phyloP scores from a whole-genome alignment of 2,113 vertebrate species.

The Crotalus viridis region DNA sequence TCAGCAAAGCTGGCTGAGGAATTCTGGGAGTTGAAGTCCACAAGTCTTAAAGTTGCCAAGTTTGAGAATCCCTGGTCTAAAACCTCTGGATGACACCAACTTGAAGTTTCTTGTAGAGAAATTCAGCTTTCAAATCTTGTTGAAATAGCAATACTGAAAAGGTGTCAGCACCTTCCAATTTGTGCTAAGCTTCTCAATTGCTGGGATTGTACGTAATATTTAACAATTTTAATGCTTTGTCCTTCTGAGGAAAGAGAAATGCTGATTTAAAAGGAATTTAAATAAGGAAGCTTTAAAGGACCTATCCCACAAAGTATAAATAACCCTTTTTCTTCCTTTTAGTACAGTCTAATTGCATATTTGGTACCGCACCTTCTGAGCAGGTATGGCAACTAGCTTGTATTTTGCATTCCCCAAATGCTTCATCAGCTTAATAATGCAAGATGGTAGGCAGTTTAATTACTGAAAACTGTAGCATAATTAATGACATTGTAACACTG shows the following conservation, averaged over 20 bases:
- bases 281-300: background rate
- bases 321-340: slow-evolving; percentile 1
- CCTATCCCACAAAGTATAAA: background rate
- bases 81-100: background rate
- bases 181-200: background rate
- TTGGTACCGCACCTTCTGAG: slow-evolving; percentile 12
- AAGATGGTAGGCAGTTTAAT: slow-evolving; percentile 34
- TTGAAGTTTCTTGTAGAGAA: background rate
- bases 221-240: background rate
- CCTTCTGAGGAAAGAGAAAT: background rate
- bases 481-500: slow-evolving; percentile 25
- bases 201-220: background rate
- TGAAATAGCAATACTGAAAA: background rate
- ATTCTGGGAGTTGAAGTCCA: too few relatives aligned
- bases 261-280: background rate
- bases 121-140: background rate
- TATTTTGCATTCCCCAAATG: background rate
- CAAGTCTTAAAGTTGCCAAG: too few relatives aligned
- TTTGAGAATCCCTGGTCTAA: background rate
- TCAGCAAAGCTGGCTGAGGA: too few relatives aligned
- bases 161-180: background rate
- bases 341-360: slow-evolving; percentile 5
- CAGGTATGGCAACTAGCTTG: slow-evolving; percentile 9
- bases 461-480: slow-evolving; percentile 43
- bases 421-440: slow-evolving; percentile 29